Base-by-base conservation (phyloP, 2,113 vertebrate genomes). In the Lepus americanus region DNA sequence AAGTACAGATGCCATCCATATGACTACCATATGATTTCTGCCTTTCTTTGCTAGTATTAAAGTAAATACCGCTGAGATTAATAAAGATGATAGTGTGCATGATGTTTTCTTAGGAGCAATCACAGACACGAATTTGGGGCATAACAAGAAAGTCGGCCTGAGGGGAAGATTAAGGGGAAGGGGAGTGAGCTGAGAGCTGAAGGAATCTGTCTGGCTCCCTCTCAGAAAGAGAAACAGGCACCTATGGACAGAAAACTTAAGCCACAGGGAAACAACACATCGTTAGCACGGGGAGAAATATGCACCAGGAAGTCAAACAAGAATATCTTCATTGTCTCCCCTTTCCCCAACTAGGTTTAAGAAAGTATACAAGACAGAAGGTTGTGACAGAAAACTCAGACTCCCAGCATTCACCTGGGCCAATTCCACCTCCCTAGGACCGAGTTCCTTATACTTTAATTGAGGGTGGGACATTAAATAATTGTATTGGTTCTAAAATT, bases 1-100 rank as follows among this genome's bases (percentile, higher is more conserved):
- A 91, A 97, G 61, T 31, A 66, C 94, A 97, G 79, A 55, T 92
- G 83, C 55, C 87, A 92, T 95, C 67, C 95, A 96, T 55, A 89
- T 81, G 74, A 95, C 8, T n/a, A 72, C 44, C 44, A 90, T 14
- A 39, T 80, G 51, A 94, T 69, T 90, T 79, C 91, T 90, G 86
- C 81, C 64, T 87, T 76, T 92, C 74, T 33, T 33, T 36, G 23
- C 87, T 74, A 27, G 14, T 7, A 53, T 92, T 80, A 76, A 78
- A 92, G 27, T 31, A 79, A 96, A 94, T 85, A 77, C 85, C 59
- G 83, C 67, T 73, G 70, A 61, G 92, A 94, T 96, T 94, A 87
- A 92, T 31, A 78, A 92, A 94, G 39, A 97, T 7, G 23, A 83
- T 39, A 53, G 12, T 66, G 9, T n/a, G 23, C 44, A 36, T 73